A percentile compares a stretch with the other conserved stretches of the same genome.
Evolutionary conservation across 1,140 invertebrate species (phyloP).

Genomic region (Platyura marginata): DNA sequence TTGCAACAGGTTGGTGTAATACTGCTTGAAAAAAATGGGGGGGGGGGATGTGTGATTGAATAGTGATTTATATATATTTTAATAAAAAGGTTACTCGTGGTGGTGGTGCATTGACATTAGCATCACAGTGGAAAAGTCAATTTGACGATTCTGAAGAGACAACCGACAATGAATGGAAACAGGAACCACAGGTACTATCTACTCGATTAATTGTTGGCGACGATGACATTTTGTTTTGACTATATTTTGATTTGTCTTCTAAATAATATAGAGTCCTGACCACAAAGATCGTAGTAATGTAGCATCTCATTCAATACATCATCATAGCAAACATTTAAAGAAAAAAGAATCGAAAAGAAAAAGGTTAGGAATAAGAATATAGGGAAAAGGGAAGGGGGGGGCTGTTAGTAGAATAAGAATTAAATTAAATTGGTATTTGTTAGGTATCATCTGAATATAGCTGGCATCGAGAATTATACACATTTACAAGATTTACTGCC

Average conservation of each 20-base stretch:
- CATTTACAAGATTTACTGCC: slow-evolving; percentile 45
- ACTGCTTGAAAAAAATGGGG: too few species aligned
- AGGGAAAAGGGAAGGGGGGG: too few species aligned
- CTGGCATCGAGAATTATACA: slow-evolving; percentile 46
- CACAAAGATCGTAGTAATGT: slow-evolving; percentile 11
- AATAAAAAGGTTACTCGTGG: slow-evolving; percentile 39
- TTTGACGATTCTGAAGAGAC: slow-evolving; percentile 85
- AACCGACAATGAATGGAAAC: slow-evolving; percentile 83
- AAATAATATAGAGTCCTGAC: slow-evolving; percentile 8
- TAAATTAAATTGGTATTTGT: slow-evolving; percentile 14
- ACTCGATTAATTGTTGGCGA: not conserved
- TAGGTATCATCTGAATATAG: slow-evolving; percentile 40
- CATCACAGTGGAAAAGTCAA: slow-evolving; percentile 85
- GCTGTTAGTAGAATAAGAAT: not conserved
- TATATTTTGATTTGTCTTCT: not conserved
- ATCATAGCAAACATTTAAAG: not conserved
- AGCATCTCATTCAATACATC: slow-evolving; percentile 15
- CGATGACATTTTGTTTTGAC: too few species aligned
- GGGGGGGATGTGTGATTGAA: too few species aligned
- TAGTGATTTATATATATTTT: not conserved
- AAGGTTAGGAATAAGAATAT: not conserved
- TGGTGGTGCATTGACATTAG: slow-evolving; percentile 58
- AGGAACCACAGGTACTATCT: slow-evolving; percentile 32
- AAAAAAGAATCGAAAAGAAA: not conserved
- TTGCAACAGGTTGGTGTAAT: slow-evolving; percentile 75